phyloP scores from a whole-genome alignment of 2,113 vertebrate species.

The Trogon surrucura region DNA sequence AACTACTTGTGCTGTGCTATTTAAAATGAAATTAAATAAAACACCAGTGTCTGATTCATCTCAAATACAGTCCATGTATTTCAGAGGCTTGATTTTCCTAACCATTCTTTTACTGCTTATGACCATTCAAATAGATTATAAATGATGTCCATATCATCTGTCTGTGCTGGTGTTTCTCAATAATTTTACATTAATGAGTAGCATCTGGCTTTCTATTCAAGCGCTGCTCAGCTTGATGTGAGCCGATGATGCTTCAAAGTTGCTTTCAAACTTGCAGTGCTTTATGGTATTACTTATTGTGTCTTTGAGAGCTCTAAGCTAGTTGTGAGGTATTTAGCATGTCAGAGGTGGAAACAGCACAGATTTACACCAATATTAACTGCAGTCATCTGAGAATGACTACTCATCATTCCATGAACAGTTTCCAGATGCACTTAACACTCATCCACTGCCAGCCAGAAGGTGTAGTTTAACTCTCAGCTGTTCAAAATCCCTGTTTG shows the following conservation, averaged over 20 bases:
- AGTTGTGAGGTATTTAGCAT: neutral
- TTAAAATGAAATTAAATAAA: neutral
- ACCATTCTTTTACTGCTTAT: neutral
- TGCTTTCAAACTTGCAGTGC: neutral
- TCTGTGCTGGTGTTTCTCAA: neutral
- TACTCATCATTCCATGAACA: no score
- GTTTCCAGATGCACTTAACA: neutral
- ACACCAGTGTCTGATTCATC: neutral
- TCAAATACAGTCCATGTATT: neutral
- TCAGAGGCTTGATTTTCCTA: neutral
- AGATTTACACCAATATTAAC: neutral
- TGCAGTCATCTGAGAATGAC: neutral
- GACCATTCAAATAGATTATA: neutral
- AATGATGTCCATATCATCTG: fast-evolving
- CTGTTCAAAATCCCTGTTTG: neutral
- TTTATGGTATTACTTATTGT: neutral
- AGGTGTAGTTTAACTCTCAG: neutral
- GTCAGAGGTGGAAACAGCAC: neutral
- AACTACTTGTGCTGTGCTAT: neutral
- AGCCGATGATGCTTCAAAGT: neutral
- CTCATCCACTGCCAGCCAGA: neutral
- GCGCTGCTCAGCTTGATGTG: neutral
- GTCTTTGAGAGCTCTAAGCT: neutral
- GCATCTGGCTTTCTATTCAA: neutral
- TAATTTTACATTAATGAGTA: neutral